phyloP scores from a whole-genome alignment of 1,140 invertebrate species.

The Lethrus apterus region DNA sequence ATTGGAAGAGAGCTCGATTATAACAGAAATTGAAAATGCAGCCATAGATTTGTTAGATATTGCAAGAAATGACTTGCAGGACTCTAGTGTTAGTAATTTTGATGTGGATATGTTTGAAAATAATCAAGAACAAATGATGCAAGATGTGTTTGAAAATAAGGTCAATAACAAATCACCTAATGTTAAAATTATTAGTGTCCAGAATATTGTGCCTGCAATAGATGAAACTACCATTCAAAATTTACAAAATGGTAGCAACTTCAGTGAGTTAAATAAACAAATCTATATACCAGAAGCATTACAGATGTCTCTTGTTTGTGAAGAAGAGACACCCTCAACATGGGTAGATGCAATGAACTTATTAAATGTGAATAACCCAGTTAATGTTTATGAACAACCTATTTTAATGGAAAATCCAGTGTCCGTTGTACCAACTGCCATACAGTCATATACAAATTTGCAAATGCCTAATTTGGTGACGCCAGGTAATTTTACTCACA shows the following conservation, averaged over 20 bases:
- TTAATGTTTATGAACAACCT: slow-evolving; percentile 47
- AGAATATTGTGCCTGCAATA: slow-evolving; percentile 23
- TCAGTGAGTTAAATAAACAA: slow-evolving; percentile 28
- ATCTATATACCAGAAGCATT: slow-evolving; percentile 52
- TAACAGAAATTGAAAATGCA: slow-evolving; percentile 38
- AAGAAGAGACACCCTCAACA: slow-evolving; percentile 61
- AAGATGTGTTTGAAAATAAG: slow-evolving; percentile 5
- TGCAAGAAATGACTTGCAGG: slow-evolving; percentile 19
- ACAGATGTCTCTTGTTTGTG: slow-evolving; percentile 62
- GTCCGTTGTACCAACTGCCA: slow-evolving; percentile 60
- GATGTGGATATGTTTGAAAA: slow-evolving; percentile 24
- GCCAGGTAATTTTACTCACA: too few species aligned
- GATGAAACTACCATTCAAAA: background rate
- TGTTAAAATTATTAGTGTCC: slow-evolving; percentile 33
- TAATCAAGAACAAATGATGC: background rate
- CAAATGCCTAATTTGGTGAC: slow-evolving; percentile 13
- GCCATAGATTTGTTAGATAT: slow-evolving; percentile 33
- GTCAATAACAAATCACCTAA: slow-evolving; percentile 19
- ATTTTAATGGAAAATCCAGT: slow-evolving; percentile 44
- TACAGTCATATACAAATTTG: slow-evolving; percentile 58
- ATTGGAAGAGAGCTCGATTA: slow-evolving; percentile 36
- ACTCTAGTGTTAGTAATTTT: slow-evolving; percentile 37
- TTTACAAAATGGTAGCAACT: too few species aligned
- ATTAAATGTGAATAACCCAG: slow-evolving; percentile 47
- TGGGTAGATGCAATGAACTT: slow-evolving; percentile 63